Evolutionary conservation across 53 echinoderm and acorn worm species (phyloP).

Genomic region (Paelopatides confundens): DNA sequence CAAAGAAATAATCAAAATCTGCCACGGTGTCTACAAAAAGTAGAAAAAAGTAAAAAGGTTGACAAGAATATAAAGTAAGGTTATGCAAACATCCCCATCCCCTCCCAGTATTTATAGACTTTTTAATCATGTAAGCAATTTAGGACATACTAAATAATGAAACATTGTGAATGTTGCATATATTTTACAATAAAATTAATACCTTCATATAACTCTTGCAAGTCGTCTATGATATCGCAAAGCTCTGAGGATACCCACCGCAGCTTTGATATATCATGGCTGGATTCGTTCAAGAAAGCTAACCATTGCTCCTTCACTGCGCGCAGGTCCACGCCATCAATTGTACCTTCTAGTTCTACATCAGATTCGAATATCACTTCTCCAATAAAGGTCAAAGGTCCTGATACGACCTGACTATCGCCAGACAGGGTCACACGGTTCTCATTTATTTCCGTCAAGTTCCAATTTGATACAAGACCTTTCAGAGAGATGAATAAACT

Average conservation of each 20-base stretch:
- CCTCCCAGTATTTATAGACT: no score
- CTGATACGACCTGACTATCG: constrained; percentile 12
- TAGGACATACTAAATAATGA: background rate
- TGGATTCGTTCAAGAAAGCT: background rate
- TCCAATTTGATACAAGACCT: constrained; percentile 42
- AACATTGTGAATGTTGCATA: background rate
- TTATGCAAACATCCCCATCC: no score
- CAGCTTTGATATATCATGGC: background rate
- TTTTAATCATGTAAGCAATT: background rate
- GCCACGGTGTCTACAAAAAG: constrained; percentile 5
- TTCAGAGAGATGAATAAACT: background rate
- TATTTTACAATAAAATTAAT: background rate
- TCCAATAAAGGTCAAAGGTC: constrained; percentile 40
- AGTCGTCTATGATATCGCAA: constrained; percentile 34
- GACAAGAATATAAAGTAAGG: no score
- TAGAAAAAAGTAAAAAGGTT: background rate
- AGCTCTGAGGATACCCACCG: constrained; percentile 5
- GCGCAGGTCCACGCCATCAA: constrained; percentile 61
- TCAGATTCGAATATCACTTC: constrained; percentile 33
- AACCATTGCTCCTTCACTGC: background rate
- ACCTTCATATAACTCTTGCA: constrained; percentile 30
- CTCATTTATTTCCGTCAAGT: constrained; percentile 38
- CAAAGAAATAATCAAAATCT: constrained; percentile 59
- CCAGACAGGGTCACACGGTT: constrained; percentile 56
- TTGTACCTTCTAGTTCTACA: constrained; percentile 1